Evolutionary conservation across 2,888 invertebrate species (phyloP).

Genomic region (Drosophila engyochracea): DNA sequence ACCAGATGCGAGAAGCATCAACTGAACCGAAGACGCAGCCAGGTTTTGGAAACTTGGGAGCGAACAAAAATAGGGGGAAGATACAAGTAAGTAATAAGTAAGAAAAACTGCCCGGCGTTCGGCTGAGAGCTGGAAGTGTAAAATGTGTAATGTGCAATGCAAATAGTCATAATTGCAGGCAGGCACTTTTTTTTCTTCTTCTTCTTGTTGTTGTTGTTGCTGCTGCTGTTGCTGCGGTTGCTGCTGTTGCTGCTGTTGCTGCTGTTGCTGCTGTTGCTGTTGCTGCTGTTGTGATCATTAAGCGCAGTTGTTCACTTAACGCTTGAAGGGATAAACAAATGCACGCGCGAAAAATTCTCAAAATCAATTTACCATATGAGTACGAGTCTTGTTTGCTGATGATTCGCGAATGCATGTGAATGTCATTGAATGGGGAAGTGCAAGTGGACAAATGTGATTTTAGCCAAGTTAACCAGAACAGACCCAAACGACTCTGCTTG

Average conservation of each 20-base stretch:
- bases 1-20: slow-evolving; percentile 47
- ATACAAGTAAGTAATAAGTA: slow-evolving; percentile 44
- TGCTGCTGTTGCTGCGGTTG: slow-evolving; percentile 20
- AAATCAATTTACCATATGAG: slow-evolving; percentile 73
- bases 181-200: slow-evolving; percentile 32
- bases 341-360: slow-evolving; percentile 69
- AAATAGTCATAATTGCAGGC: slow-evolving; percentile 75
- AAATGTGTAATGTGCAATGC: slow-evolving; percentile 75
- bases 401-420: slow-evolving; percentile 61
- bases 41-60: slow-evolving; percentile 51
- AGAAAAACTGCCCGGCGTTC: slow-evolving; percentile 46
- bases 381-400: slow-evolving; percentile 42
- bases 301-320: slow-evolving; percentile 78
- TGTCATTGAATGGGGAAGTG: slow-evolving; percentile 62
- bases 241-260: background rate
- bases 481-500: background rate
- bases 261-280: slow-evolving; percentile 7
- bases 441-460: slow-evolving; percentile 52
- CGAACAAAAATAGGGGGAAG: slow-evolving; percentile 7
- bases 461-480: slow-evolving; percentile 32
- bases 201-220: background rate
- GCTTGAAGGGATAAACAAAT: slow-evolving; percentile 78
- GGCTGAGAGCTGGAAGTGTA: slow-evolving; percentile 56
- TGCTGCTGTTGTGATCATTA: slow-evolving; percentile 60
- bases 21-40: slow-evolving; percentile 38